phyloP scores from a whole-genome alignment of 1,140 invertebrate species.

The Pristionchus pacificus region DNA sequence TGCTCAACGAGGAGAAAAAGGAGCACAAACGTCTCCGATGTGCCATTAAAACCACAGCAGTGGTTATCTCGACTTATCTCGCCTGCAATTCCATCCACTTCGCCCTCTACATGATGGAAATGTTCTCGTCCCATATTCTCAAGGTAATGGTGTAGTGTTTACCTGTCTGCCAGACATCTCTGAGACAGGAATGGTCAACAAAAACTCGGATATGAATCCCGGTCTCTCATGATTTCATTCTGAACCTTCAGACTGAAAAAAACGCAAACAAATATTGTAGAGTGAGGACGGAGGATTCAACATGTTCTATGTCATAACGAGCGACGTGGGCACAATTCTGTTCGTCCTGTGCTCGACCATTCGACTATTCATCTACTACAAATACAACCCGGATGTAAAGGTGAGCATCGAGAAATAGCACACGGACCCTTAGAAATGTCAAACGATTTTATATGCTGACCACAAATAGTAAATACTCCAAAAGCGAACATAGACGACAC shows the following conservation, averaged over 20 bases:
- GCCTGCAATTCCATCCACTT: conserved; percentile 22
- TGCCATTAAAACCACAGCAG: conserved; percentile 19
- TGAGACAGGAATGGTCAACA: conserved; percentile 9
- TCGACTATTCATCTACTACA: conserved; percentile 26
- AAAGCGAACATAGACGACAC: too few species aligned
- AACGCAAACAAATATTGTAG: not conserved
- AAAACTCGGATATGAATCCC: not conserved
- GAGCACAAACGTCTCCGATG: conserved; percentile 11
- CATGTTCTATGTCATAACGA: conserved; percentile 14
- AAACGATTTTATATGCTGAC: too few species aligned
- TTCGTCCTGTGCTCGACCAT: conserved; percentile 25
- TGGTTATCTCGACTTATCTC: conserved; percentile 24
- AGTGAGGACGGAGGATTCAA: conserved; percentile 17
- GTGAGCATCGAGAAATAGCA: too few species aligned
- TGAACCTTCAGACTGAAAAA: not conserved
- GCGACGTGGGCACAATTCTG: conserved; percentile 19
- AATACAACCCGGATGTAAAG: conserved; percentile 20
- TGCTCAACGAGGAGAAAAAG: conserved; percentile 10
- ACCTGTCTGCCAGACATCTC: not conserved
- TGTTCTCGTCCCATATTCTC: not conserved
- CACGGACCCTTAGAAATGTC: too few species aligned
- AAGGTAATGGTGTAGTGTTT: not conserved
- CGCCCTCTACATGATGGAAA: conserved; percentile 18
- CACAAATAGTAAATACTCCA: too few species aligned
- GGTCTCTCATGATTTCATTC: not conserved